Evolutionary conservation across 2,888 invertebrate genomes (phyloP), one percentile per base, ranked within the genome.

Genomic region (Calameuta idolon): DNA sequence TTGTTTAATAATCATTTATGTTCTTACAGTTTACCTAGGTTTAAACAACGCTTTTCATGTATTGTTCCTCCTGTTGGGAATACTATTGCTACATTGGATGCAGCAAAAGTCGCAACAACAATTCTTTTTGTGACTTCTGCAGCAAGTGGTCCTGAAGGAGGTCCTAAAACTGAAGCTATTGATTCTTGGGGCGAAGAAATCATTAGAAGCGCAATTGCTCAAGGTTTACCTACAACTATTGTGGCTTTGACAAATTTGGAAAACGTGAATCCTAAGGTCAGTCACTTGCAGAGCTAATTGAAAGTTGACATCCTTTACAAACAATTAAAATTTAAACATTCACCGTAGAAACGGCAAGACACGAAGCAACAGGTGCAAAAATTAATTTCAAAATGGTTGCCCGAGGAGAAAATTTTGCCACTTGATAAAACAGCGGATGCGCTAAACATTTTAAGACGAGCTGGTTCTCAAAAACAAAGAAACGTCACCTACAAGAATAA

Each of bases 11-110:
- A 79, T 76, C 2, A 31, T 78, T 75, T 80, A 81, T 85, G 79
- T 73, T 83, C 78, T 93, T 93, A 86, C 91, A 97, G 97, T 85
- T 89, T 97, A 82, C 96, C 97, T 15, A 94, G 97, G 82, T 97
- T 98, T 89, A 97, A 98, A 89, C 97, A 98, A 90, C 93, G 97
- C n/a, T 97, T 96, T 90, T 95, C 97, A 0, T 95, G 98, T 86
- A 92, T 97, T 69, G 92, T 94, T 12, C 97, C 98, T 23, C 94
- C 95, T 81, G 91, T 94, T 31, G 95, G 95, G 31, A 95, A 97
- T 91, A 94, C 97, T 71, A 94, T 96, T 89, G 94, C 94, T 34
- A 92, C 95, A 9, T 92, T 98, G 77, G 98, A 98, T 92, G 93
- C 95, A n/a, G 92, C 96, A 1, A 98, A 98, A 93, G 95, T 98